Base-by-base conservation (phyloP, 2,113 vertebrate species). In the Nothoprocta pentlandii region DNA sequence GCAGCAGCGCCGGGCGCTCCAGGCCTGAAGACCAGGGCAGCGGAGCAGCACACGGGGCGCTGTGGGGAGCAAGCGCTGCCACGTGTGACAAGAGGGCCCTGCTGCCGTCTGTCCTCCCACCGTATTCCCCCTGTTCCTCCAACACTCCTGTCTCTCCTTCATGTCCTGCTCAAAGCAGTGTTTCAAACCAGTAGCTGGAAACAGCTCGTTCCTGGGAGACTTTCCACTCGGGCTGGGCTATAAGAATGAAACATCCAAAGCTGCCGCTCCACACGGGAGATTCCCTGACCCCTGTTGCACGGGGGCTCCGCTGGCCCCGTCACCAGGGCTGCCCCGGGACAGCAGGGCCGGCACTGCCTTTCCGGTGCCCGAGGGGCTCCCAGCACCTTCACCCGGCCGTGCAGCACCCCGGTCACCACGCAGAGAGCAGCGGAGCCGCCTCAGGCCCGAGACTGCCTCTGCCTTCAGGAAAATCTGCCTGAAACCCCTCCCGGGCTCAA, bases 21-120 rank as follows among this genome's bases (percentile, higher is more conserved):
- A 44, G 39, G 32, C 86, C 85, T 95, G 92, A 87, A 75, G 61
- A 86, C 51, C 71, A 71, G 88, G 22, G 80, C 56, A 94, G 85
- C 82, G 83, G 77, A 95, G 69, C 85, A 93, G 92, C 74, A 69
- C 64, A 61, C 2, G 0, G 62, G 10, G 10, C 3, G 2, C 46
- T 77, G 79, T 92, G 89, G 81, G 12, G 75, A 93, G 89, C 87
- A 95, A 96, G 86, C 88, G 83, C 66, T 69, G 93, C 89, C 92
- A 93, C 83, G 80, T 82, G 90, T 88, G 93, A 95, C 96, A 95
- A 95, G 93, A 95, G 80, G 94, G 80, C 90, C 94, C 85, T 1
- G 2, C 90, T 94, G 90, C 93, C 90, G 93, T 95, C 94, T 96
- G 83, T 96, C 93, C 95, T 96, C 96, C 93, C 85, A 95, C 96